Percentiles rank a stretch among this genome's conserved stretches.
These are phyloP conservation scores for Varecia variegata DNA, from an alignment of 2,797 vertebrate species.

Conservation along the genomic window DNA sequence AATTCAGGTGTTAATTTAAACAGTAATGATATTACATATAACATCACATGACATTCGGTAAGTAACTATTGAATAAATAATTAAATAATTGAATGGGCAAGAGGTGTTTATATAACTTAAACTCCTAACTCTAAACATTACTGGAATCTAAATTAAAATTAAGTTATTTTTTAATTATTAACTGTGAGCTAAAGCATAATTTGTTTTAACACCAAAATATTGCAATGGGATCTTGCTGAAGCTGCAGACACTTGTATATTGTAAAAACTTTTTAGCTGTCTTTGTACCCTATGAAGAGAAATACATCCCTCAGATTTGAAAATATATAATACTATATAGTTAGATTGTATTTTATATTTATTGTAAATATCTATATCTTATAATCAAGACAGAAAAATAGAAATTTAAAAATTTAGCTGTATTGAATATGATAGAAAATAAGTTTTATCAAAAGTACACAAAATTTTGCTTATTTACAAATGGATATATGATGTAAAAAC, in stretches of 20 bases:
- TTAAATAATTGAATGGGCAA: neutral
- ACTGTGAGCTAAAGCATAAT: neutral
- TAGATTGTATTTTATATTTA: neutral
- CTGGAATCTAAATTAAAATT: neutral
- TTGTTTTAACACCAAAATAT: neutral
- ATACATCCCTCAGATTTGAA: neutral
- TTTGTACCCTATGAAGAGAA: neutral
- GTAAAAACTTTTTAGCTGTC: neutral
- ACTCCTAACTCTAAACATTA: neutral
- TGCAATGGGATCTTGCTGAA: neutral
- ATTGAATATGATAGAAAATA: neutral
- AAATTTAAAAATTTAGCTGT: neutral
- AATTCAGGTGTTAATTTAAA: neutral
- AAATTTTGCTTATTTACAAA: neutral
- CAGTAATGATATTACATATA: neutral
- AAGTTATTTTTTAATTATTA: neutral
- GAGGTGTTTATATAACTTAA: neutral
- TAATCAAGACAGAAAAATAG: neutral
- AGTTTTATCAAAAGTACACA: neutral
- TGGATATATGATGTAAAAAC: neutral
- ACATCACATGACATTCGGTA: neutral
- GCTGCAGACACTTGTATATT: neutral
- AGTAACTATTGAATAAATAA: neutral
- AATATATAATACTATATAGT: neutral
- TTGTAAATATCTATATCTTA: neutral